A percentile compares a stretch with the other conserved stretches of the same genome.
Conservation (phyloP, 2,888 invertebrate genomes). For the Julus scanicus region DNA sequence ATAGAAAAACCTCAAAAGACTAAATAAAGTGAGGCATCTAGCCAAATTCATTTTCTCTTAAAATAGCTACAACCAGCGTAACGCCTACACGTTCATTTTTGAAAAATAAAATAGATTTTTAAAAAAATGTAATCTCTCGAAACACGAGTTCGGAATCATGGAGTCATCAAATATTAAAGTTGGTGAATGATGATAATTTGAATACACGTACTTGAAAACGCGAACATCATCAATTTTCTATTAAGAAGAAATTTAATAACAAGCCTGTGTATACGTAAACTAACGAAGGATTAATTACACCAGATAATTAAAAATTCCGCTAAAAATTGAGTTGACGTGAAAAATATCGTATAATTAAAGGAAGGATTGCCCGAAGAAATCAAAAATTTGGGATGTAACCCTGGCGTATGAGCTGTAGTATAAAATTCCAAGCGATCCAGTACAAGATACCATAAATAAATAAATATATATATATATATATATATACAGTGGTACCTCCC, state of each 20-base stretch:
- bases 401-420: too few relatives aligned
- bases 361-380: background rate
- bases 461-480: too few relatives aligned
- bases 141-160: background rate
- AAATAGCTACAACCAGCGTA: background rate
- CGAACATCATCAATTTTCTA: background rate
- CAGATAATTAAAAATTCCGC: background rate
- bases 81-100: background rate
- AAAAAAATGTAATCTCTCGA: background rate
- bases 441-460: too few relatives aligned
- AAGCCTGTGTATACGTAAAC: background rate
- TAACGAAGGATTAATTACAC: background rate
- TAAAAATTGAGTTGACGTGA: background rate
- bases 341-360: background rate
- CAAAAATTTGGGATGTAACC: background rate
- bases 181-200: background rate
- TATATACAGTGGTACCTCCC: too few relatives aligned
- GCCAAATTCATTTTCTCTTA: background rate
- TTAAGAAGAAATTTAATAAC: background rate
- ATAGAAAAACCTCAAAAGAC: background rate
- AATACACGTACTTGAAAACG: background rate
- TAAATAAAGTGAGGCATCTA: conserved; percentile 6
- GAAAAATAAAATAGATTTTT: background rate
- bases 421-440: too few relatives aligned
- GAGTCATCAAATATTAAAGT: background rate